Percentiles rank a stretch among this genome's conserved stretches.
Conservation (phyloP, 2,113 vertebrate genomes). For the Anseranas semipalmata region DNA sequence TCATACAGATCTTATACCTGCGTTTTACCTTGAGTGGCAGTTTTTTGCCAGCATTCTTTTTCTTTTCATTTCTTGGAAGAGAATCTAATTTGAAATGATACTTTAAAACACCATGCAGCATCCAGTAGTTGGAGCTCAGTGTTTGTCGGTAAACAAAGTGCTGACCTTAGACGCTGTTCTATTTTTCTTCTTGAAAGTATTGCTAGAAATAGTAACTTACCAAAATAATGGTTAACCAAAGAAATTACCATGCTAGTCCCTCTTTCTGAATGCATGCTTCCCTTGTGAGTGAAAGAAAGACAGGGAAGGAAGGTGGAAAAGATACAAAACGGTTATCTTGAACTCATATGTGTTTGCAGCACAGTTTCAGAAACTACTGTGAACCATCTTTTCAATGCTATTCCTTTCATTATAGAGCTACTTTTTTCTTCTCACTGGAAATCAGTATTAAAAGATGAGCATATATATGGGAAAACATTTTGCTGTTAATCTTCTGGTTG, state of each 20-base stretch:
- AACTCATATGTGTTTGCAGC: background rate
- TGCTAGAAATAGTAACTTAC: background rate
- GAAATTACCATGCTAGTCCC: background rate
- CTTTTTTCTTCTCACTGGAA: background rate
- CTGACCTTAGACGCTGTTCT: background rate
- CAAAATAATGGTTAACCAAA: background rate
- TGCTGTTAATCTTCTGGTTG: background rate
- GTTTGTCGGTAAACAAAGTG: background rate
- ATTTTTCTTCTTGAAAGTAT: background rate
- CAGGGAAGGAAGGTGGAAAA: background rate
- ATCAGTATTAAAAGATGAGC: background rate
- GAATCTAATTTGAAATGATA: background rate
- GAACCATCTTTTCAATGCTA: background rate
- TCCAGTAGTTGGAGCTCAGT: background rate
- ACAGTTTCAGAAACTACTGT: background rate
- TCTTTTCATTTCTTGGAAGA: background rate
- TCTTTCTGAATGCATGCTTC: background rate
- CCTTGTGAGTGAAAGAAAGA: background rate
- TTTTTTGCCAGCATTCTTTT: background rate
- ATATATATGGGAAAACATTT: background rate
- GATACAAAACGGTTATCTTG: background rate
- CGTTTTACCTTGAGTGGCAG: background rate
- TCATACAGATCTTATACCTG: background rate
- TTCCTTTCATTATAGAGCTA: background rate
- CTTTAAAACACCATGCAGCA: background rate